Conservation (phyloP, 1,140 invertebrate genomes). For the Chelonus insularis region DNA sequence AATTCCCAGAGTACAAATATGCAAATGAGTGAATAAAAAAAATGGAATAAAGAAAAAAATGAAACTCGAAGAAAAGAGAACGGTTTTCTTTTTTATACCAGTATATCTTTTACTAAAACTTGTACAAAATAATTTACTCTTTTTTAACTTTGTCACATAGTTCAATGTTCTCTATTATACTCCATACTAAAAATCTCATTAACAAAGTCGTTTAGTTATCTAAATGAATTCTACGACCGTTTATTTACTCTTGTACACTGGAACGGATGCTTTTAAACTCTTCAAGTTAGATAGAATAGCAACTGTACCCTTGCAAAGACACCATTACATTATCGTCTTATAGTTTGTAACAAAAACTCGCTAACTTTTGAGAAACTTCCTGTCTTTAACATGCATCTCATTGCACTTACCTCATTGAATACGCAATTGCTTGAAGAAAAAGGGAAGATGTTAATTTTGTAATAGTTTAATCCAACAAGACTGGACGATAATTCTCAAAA, state of each 20-base stretch:
- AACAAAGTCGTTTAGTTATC: constrained; percentile 57
- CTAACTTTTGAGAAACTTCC: neutral
- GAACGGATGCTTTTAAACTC: constrained; percentile 12
- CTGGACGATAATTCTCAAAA: too few relatives aligned
- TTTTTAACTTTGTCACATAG: constrained; percentile 7
- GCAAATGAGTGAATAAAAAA: neutral
- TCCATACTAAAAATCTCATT: constrained; percentile 52
- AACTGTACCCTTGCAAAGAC: neutral
- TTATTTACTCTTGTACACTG: constrained; percentile 33
- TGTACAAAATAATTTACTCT: constrained; percentile 7
- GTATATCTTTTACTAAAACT: neutral
- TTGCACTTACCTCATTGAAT: constrained; percentile 1
- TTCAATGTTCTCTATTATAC: constrained; percentile 35
- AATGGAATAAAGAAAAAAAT: neutral
- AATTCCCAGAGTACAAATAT: neutral
- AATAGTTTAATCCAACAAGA: too few relatives aligned
- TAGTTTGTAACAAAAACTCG: neutral
- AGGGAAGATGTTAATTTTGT: too few relatives aligned
- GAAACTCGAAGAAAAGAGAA: constrained; percentile 3
- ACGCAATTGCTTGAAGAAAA: neutral
- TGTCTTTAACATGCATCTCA: constrained; percentile 6
- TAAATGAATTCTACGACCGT: constrained; percentile 52
- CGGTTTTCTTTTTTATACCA: neutral
- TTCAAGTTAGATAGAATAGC: constrained; percentile 2
- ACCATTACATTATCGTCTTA: constrained; percentile 5